Evolutionary conservation across 2,888 invertebrate genomes (phyloP), one percentile per base, ranked within the genome.

Genomic region (Gisinianus flammeolus): DNA sequence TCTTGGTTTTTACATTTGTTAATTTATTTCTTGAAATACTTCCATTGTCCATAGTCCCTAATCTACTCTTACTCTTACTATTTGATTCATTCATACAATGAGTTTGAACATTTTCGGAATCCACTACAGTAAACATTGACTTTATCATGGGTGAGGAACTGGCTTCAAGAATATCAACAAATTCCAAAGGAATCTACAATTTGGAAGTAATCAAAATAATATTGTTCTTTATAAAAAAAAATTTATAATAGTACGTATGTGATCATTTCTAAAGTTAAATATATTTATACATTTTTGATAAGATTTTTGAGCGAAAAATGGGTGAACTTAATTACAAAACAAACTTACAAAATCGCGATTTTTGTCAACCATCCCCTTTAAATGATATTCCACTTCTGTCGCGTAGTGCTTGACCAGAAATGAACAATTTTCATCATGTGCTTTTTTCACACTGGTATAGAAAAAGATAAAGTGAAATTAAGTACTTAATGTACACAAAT

Each of bases 131-230:
- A 56, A 81, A 72, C 24, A 81, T 71, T 10, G 56, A 28, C 24
- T 74, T 70, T 0, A 83, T 58, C 52, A 80, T 80, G 0, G 56
- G 2, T 19, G 79, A 79, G 33, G 69, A 31, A 62, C 82, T 82
- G 22, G 64, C 24, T 22, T 69, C 69, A 8, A 83, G 73, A 26
- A 83, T 56, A 24, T 81, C 81, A 16, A 76, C 69, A 69, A 83
- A 81, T 70, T 83, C 83, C 31, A 80, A 81, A n/a, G 83, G 83
- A 77, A 83, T 81, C 82, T 82, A 56, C 1, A n/a, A n/a, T n/a
- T n/a, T 52, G 6, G n/a, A 68, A 69, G 35, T 12, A 28, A 22
- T n/a, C n/a, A n/a, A n/a, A n/a, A n/a, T n/a, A n/a, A n/a, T n/a
- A n/a, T n/a, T n/a, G n/a, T n/a, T n/a, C n/a, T n/a, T n/a, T n/a